Evolutionary conservation across 2,888 invertebrate genomes (phyloP), one percentile per base, ranked within the genome.

Genomic region (Epinotia nisella): DNA sequence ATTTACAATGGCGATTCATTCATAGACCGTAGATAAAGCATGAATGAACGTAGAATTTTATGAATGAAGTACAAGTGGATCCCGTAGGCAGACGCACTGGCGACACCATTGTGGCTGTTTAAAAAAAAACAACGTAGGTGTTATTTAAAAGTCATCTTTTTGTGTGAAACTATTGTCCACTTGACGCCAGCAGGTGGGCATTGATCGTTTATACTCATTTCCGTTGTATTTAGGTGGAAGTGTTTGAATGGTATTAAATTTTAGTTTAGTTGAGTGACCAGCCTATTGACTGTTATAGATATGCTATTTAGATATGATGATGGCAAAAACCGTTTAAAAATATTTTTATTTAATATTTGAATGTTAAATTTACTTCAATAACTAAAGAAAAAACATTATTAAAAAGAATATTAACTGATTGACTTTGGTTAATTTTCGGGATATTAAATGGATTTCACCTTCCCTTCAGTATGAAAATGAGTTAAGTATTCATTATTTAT

Each of bases 171-270:
- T 17, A 75, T 77, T 78, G 67, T 74, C 74, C 75, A 76, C 75
- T 78, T 77, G 75, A 79, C 78, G 75, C 71, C 69, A 17, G 81
- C 91, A 90, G 90, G 90, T 92, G 90, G 84, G 86, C 88, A 90
- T 91, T 88, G 88, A 88, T 91, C 79, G 90, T 87, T 84, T 80
- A 84, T 75, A 77, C 84, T 88, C 91, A 87, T 92, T 91, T 92
- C 92, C 91, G 91, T 77, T 77, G 80, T 65, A 79, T 79, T 80
- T 77, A 78, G 78, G 79, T 78, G 76, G 75, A 70, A 77, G 69
- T 71, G 76, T 60, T 72, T 49, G 29, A 53, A 58, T 45, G 17
- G n/a, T 13, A 68, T 66, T 56, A 61, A 51, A 71, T 58, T 51
- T 58, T 59, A 60, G 51, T 74, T 67, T 29, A 39, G 58, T 45